Percentiles rank a stretch among this genome's conserved stretches.
These are phyloP conservation scores for Falco punctatus DNA, from an alignment of 2,113 vertebrate species.

Conservation along the genomic window DNA sequence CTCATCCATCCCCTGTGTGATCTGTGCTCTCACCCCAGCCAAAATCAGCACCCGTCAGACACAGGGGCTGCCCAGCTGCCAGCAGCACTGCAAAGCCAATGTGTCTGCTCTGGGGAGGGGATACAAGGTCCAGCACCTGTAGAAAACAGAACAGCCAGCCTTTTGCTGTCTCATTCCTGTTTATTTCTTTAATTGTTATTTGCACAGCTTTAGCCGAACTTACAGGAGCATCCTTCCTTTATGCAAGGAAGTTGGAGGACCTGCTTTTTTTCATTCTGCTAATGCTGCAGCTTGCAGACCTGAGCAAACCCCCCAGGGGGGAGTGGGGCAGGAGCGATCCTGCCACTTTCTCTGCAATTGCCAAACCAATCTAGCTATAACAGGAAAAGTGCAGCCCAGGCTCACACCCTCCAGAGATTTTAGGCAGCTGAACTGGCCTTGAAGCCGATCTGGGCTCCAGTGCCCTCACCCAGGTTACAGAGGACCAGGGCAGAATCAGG, in stretches of 20 bases:
- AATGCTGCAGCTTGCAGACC: rapidly evolving
- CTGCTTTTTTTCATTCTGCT: neutral
- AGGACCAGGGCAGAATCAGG: neutral
- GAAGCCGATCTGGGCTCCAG: neutral
- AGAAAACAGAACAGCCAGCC: neutral
- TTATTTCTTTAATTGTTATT: neutral
- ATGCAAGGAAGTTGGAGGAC: neutral
- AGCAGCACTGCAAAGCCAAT: neutral
- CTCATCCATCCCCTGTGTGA: neutral
- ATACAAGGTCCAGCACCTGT: rapidly evolving
- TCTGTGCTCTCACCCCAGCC: neutral
- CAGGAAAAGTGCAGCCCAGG: neutral
- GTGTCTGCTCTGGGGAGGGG: neutral
- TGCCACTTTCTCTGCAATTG: neutral
- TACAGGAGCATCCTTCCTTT: neutral
- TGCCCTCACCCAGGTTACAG: neutral
- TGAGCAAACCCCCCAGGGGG: neutral
- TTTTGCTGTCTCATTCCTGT: neutral
- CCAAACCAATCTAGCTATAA: neutral
- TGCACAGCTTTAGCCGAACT: neutral
- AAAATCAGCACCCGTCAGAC: neutral
- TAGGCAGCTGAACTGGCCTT: neutral
- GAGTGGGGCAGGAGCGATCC: neutral
- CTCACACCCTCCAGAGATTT: neutral
- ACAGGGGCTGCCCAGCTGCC: neutral